Evolutionary conservation across 2,113 vertebrate species (phyloP).

Genomic region (Loxodonta africana): DNA sequence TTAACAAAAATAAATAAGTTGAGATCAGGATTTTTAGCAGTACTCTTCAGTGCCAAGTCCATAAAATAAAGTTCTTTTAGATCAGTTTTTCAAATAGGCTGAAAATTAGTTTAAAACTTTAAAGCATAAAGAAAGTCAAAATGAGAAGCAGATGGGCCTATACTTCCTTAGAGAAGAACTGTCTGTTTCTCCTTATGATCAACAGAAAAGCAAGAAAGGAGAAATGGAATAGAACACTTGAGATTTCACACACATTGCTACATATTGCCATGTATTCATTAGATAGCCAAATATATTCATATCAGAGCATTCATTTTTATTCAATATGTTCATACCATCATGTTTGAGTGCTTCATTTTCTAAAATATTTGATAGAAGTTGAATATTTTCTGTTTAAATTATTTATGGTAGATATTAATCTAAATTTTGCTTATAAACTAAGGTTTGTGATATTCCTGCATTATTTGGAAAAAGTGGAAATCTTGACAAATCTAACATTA

Average conservation of each 20-base stretch:
- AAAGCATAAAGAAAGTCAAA: constrained; percentile 29
- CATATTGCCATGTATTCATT: neutral
- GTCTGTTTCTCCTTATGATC: constrained; percentile 70
- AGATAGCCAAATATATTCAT: constrained; percentile 55
- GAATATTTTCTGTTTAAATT: constrained; percentile 12
- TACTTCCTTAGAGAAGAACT: constrained; percentile 51
- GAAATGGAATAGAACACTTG: constrained; percentile 52
- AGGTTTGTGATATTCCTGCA: neutral
- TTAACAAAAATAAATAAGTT: constrained; percentile 52
- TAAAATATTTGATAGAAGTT: constrained; percentile 28
- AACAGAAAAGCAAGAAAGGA: constrained; percentile 62
- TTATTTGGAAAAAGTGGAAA: neutral
- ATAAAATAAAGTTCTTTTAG: constrained; percentile 43
- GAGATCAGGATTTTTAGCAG: constrained; percentile 4
- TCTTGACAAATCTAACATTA: constrained; percentile 8
- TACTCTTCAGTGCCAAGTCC: neutral
- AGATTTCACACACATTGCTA: constrained; percentile 27
- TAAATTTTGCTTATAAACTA: neutral
- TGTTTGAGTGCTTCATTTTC: constrained; percentile 4
- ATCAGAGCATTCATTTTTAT: constrained; percentile 53
- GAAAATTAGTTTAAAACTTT: constrained; percentile 73
- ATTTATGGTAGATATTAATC: neutral
- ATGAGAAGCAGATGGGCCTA: constrained; percentile 69
- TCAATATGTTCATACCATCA: constrained; percentile 47
- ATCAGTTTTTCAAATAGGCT: constrained; percentile 68